Evolutionary conservation across 1,140 invertebrate species (phyloP), one percentile per base, ranked within the genome.

Genomic region (Eubasilissa regina): DNA sequence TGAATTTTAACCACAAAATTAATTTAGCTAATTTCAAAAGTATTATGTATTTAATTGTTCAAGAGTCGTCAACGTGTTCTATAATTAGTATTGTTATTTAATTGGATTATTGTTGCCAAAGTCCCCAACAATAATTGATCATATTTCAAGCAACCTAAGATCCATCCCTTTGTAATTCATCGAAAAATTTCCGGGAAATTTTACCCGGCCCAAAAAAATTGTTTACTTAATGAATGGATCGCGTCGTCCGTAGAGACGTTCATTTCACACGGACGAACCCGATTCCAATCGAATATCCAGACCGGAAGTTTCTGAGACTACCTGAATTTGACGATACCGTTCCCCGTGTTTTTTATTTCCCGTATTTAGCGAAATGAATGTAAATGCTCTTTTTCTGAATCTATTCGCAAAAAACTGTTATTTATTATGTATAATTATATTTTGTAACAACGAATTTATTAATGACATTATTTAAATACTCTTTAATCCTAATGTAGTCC

Each of bases 141-240:
- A 51, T 51, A 51, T 51, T 51, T 8, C 48, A 13, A 51, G 9
- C 11, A 13, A 8, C n/a, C 11, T 1, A 51, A 51, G n/a, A 51
- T 13, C 11, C n/a, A 51, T 51, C 48, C 48, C 48, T 51, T 8
- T 15, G 48, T 51, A 51, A 35, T 35, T 35, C 25, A 35, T 35
- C 25, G 25, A 35, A 35, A 35, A 35, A 35, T 51, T 51, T 51
- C 48, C 48, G 48, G 48, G 11, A 15, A 51, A 51, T 51, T 51
- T 15, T 13, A 51, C 3, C 48, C 48, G 8, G 11, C 48, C n/a
- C 25, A 8, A 51, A 51, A 51, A 51, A 51, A 35, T 13, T 51
- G 48, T 51, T 51, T 51, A 51, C 48, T 12, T 51, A 51, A 51
- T 51, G 11, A 51, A 51, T 51, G 48, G 48, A 51, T 51, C 25